A percentile compares a stretch with the other conserved stretches of the same genome.
Conservation (phyloP, 2,113 vertebrate species). For the Semnopithecus entellus region DNA sequence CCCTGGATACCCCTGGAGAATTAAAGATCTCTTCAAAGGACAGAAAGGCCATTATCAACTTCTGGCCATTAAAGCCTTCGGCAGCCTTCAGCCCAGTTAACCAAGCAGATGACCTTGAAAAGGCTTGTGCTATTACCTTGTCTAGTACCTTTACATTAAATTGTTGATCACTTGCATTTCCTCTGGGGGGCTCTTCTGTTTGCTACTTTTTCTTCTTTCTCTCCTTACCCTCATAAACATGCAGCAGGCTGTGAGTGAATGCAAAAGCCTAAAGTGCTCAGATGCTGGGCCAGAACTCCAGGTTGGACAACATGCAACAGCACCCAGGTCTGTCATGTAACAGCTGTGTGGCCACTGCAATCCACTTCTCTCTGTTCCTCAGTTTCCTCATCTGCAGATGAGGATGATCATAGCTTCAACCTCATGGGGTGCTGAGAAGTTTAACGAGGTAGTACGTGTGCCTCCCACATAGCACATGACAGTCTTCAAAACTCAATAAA, state of each 20-base stretch:
- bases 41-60: neutral
- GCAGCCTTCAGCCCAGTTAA: neutral
- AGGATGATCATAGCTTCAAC: fast-evolving
- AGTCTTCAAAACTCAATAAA: fast-evolving
- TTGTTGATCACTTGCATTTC: fast-evolving
- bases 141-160: fast-evolving
- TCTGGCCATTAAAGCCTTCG: fast-evolving
- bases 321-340: neutral
- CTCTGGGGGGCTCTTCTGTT: neutral
- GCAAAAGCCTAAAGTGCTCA: fast-evolving
- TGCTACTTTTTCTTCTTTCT: no score
- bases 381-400: neutral
- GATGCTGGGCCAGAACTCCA: fast-evolving
- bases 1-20: neutral
- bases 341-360: fast-evolving
- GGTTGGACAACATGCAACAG: fast-evolving
- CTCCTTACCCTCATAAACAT: fast-evolving
- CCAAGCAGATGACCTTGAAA: neutral
- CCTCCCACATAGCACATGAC: fast-evolving
- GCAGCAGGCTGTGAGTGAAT: fast-evolving
- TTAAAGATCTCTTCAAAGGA: neutral
- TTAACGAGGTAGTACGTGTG: fast-evolving
- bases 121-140: fast-evolving
- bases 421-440: fast-evolving
- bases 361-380: no score